Base-by-base conservation (phyloP, 1,140 invertebrate species). In the Spodoptera litura region DNA sequence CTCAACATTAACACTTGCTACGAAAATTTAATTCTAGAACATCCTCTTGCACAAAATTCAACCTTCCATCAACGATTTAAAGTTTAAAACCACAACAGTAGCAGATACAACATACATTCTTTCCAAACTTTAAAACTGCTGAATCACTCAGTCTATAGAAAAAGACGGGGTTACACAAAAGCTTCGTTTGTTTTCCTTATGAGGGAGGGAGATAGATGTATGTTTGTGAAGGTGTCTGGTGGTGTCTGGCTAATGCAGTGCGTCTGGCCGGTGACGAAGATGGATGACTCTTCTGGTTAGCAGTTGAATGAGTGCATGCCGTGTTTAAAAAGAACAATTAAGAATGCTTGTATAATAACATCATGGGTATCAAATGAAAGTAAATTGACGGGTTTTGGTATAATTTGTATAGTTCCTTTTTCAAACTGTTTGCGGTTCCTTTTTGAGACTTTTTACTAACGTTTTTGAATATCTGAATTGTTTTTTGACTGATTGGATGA, bases 191-290 rank as follows among this genome's bases (percentile, higher is more conserved):
- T 66, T 58, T 78, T 77, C 20, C 31, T 51, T 11, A 49, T 58
- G 80, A 27, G 10, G 59, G 83, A 91, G 76, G 70, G 86, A 81
- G 92, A 88, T 38, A 64, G 78, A 12, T 81, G 79, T 84, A 77
- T 52, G 71, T 87, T 81, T 78, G 51, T 75, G 31, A 20, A 82
- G 27, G 31, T 76, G 76, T 78, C 61, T 86, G 38, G 9, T 79
- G 87, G 74, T 75, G 87, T 88, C 89, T 88, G 87, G 88, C 81
- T 90, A 90, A 91, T 90, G 90, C 89, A 88, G 80, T 72, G 86
- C 77, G 88, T 88, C 88, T 91, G 88, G 84, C 73, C 83, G 79
- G 74, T 92, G 92, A 93, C 87, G 92, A 93, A 92, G 92, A 93
- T 90, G 85, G 91, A 93, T 93, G 90, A 81, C 58, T 75, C 78